Conservation (phyloP, 2,888 invertebrate genomes). For the Microdon myrmicae region DNA sequence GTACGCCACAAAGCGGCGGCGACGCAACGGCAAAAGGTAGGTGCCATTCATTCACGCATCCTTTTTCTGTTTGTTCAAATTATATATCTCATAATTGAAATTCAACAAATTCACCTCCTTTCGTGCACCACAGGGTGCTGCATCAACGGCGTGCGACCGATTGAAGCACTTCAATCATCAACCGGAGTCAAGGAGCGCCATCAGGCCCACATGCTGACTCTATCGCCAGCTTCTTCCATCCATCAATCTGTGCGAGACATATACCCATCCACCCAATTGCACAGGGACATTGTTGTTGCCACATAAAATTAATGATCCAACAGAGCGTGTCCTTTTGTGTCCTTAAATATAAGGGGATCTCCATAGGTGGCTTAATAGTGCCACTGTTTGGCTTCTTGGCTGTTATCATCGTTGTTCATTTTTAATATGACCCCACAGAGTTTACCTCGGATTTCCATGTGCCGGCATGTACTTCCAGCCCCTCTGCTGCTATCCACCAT, state of each 20-base stretch:
- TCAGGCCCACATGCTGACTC: constrained; percentile 49
- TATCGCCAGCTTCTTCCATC: constrained; percentile 42
- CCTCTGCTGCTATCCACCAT: too few relatives aligned
- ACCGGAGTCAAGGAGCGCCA: constrained; percentile 26
- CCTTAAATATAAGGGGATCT: too few relatives aligned
- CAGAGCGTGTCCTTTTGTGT: constrained; percentile 11
- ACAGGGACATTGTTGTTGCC: constrained; percentile 2
- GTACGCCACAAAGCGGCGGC: constrained; percentile 94
- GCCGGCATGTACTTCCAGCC: too few relatives aligned
- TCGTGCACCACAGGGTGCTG: constrained; percentile 43
- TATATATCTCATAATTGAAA: constrained; percentile 18
- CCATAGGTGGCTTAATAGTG: constrained; percentile 19
- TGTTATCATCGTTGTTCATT: constrained; percentile 45
- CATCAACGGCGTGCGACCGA: constrained; percentile 48
- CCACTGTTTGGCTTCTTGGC: constrained; percentile 11
- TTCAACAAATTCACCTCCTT: constrained; percentile 31
- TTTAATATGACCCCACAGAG: constrained; percentile 47
- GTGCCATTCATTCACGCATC: constrained; percentile 56
- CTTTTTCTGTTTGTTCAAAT: not conserved
- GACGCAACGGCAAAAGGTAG: constrained; percentile 96
- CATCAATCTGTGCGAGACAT: constrained; percentile 50
- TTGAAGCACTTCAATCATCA: constrained; percentile 49
- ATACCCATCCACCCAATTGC: too few relatives aligned
- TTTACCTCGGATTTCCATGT: too few relatives aligned
- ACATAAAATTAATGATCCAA: constrained; percentile 38